Percentiles rank a stretch among this genome's conserved stretches.
These are phyloP conservation scores for Brachylomia viminalis DNA, from an alignment of 2,888 invertebrate species.

Conservation along the genomic window DNA sequence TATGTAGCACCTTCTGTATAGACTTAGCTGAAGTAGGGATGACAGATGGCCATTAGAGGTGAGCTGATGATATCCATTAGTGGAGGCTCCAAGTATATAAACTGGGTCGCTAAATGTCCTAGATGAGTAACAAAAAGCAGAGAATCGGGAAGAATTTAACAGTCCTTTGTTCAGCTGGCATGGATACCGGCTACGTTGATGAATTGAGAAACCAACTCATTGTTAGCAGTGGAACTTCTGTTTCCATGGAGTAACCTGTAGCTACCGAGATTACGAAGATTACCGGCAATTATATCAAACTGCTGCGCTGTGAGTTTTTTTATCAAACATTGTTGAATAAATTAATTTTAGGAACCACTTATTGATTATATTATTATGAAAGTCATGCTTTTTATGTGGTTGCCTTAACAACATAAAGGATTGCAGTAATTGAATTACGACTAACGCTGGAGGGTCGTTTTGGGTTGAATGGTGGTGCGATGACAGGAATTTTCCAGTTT, in stretches of 20 bases:
- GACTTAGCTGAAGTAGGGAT: too few relatives aligned
- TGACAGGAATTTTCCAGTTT: conserved; percentile 7
- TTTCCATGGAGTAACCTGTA: neutral
- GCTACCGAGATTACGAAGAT: conserved; percentile 62
- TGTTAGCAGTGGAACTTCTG: conserved; percentile 41
- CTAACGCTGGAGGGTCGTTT: conserved; percentile 27
- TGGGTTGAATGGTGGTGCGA: conserved; percentile 9
- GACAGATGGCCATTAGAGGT: neutral
- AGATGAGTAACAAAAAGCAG: too few relatives aligned
- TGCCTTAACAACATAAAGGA: conserved; percentile 42
- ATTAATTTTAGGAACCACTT: conserved; percentile 66
- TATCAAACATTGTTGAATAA: conserved; percentile 66
- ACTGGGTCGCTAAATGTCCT: neutral
- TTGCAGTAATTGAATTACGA: conserved; percentile 52
- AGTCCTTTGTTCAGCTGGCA: neutral
- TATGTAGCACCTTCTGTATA: neutral
- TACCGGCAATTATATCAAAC: conserved; percentile 70
- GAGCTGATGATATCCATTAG: neutral
- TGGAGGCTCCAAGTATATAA: neutral
- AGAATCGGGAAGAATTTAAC: neutral
- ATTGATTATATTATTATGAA: conserved; percentile 64
- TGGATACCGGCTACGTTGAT: too few relatives aligned
- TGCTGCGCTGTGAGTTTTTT: conserved; percentile 61
- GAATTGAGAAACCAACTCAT: neutral
- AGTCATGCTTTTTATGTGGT: conserved; percentile 60